Conservation (phyloP, 2,888 invertebrate genomes). For the Rhimphoctona megacephalus region DNA sequence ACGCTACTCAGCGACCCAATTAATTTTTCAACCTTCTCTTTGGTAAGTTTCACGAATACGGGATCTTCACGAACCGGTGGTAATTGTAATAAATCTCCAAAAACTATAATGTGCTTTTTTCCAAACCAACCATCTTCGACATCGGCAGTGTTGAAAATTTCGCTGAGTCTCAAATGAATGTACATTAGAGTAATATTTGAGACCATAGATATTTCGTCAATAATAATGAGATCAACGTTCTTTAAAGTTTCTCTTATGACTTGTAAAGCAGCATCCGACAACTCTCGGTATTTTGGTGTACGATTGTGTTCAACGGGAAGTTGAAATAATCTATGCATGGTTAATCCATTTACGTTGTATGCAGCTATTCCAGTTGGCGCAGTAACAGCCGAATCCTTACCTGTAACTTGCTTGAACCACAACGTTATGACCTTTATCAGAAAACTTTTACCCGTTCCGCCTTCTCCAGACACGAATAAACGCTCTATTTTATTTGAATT, state of each 20-base stretch:
- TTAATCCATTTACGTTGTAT: conserved; percentile 78
- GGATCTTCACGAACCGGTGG: too few species aligned
- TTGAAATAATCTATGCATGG: conserved; percentile 69
- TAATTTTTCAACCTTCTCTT: too few species aligned
- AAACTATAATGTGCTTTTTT: too few species aligned
- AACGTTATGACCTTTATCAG: too few species aligned
- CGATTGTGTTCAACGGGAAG: too few species aligned
- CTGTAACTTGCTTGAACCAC: too few species aligned
- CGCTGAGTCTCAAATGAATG: conserved; percentile 70
- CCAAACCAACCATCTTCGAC: too few species aligned
- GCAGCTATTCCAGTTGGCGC: conserved; percentile 71
- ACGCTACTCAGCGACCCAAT: too few species aligned
- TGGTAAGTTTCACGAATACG: too few species aligned
- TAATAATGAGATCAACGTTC: conserved; percentile 67
- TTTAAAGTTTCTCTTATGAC: conserved; percentile 6
- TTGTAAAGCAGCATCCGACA: conserved; percentile 4
- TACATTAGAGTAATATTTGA: conserved; percentile 48
- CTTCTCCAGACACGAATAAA: conserved; percentile 69
- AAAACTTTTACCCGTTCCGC: conserved; percentile 68
- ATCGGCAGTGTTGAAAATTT: conserved; percentile 74
- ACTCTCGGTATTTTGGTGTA: background rate
- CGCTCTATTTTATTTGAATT: background rate
- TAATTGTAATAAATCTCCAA: too few species aligned
- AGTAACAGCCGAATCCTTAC: too few species aligned
- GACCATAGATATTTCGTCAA: too few species aligned